Base-by-base conservation (phyloP, 2,113 vertebrate genomes). In the Alouatta palliata region DNA sequence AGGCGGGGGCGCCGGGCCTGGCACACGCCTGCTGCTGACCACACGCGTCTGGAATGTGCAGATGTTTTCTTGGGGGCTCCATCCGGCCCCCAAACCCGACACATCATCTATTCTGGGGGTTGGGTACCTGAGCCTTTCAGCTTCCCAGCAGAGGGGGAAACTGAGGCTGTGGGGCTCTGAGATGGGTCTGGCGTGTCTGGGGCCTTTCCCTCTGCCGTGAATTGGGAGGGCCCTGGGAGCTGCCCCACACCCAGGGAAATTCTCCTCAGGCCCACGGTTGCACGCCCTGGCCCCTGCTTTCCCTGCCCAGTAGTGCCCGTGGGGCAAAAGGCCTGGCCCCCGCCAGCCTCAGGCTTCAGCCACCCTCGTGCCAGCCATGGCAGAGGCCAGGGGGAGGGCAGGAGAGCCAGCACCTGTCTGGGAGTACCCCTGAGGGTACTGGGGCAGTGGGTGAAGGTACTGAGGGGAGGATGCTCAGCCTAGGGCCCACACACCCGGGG, bases 41-140 rank as follows among this genome's bases (percentile, higher is more conserved):
- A 98, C 99, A 99, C 98, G 97, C 84, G 99, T 99, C 99, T 99
- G 99, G 99, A 99, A 99, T 99, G 99, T 99, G 98, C 99, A 99
- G 99, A 99, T 99, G 99, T 99, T 99, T 99, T 99, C 99, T 99
- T 99, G 95, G 98, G 99, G 99, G 97, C 98, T 98, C 93, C 37
- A 3, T 54, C 93, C 73, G 84, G 91, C 94, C 90, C 81, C 86
- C 87, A 80, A 71, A 32, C 64, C 89, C 87, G 32, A 4, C 80
- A 76, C 30, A 56, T 68, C 83, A 83, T 97, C 91, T 95, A 91
- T 82, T 90, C 71, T 64, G 49, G 96, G 87, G 81, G 93, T 47
- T 8, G 27, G 95, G 93, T 71, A 81, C 80, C 37, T 2, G 6
- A 14, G 75, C 68, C 40, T 32, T 70, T 87, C 54, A 56, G 45